These are phyloP conservation scores for Pachypanchax playfairii DNA, from an alignment of 2,113 vertebrate genomes.

Conservation along the genomic window DNA sequence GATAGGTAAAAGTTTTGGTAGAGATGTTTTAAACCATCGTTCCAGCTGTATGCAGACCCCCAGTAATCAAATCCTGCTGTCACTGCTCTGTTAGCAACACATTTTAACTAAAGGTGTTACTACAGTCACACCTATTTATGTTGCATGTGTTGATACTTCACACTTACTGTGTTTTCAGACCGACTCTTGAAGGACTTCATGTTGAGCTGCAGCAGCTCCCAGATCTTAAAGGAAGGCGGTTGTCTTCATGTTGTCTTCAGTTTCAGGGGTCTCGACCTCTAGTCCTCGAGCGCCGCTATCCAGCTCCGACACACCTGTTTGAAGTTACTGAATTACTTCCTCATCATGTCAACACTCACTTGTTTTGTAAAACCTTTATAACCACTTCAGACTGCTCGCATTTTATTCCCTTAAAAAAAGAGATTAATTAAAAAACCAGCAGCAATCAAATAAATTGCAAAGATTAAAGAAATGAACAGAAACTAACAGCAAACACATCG, in stretches of 20 bases:
- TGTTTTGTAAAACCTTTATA: slow-evolving; percentile 1
- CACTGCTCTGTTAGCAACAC: slow-evolving; percentile 9
- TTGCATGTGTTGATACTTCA: slow-evolving; percentile 24
- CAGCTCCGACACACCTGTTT: too few relatives aligned
- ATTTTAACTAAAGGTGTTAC: slow-evolving; percentile 20
- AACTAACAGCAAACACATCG: background rate
- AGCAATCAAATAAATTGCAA: background rate
- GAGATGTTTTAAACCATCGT: background rate
- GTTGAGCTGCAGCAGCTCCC: slow-evolving; percentile 83
- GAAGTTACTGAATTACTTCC: too few relatives aligned
- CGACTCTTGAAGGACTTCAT: slow-evolving; percentile 82
- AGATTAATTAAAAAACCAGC: background rate
- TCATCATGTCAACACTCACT: background rate
- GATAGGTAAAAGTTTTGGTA: too few relatives aligned
- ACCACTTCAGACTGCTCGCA: background rate
- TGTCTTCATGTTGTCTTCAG: slow-evolving; percentile 82
- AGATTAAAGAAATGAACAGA: background rate
- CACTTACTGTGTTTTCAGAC: slow-evolving; percentile 80
- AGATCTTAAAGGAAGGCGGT: slow-evolving; percentile 78
- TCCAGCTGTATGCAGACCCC: background rate
- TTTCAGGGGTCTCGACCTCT: slow-evolving; percentile 54
- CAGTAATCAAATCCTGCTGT: background rate
- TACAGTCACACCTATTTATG: slow-evolving; percentile 16
- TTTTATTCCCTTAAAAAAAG: background rate
- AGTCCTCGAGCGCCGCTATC: too few relatives aligned